Conservation (phyloP, 2,888 invertebrate genomes). For the Ditylenchus weischeri region DNA sequence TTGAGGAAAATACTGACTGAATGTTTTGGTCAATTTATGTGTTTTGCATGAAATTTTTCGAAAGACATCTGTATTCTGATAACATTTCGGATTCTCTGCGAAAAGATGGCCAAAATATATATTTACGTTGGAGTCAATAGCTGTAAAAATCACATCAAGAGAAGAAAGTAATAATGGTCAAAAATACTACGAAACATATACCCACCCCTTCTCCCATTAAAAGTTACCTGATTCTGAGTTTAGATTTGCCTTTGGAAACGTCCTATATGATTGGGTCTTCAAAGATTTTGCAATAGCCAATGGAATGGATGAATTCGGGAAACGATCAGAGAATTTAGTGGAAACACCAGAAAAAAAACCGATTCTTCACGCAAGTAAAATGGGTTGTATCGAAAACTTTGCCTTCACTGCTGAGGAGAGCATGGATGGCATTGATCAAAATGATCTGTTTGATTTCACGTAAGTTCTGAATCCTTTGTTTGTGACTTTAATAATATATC, state of each 20-base stretch:
- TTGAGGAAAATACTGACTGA: too few species aligned
- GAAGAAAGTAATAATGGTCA: too few species aligned
- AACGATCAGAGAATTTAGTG: slow-evolving; percentile 3
- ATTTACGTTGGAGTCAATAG: too few species aligned
- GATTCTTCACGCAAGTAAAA: neutral
- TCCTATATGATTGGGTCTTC: slow-evolving; percentile 18
- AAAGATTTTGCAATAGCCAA: slow-evolving; percentile 19
- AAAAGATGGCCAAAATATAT: too few species aligned
- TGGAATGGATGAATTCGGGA: slow-evolving; percentile 17
- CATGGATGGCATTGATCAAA: neutral
- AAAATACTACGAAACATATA: too few species aligned
- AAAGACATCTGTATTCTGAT: too few species aligned
- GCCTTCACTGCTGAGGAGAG: neutral
- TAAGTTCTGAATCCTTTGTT: slow-evolving; percentile 1
- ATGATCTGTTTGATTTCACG: slow-evolving; percentile 17
- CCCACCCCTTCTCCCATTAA: too few species aligned
- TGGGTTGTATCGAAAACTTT: slow-evolving; percentile 3
- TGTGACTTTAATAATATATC: neutral
- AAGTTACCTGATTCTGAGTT: neutral
- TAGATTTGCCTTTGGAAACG: slow-evolving; percentile 24
- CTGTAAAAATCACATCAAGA: too few species aligned
- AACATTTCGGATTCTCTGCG: too few species aligned
- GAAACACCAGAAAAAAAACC: neutral
- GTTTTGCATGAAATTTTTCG: too few species aligned
- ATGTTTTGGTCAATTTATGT: too few species aligned